Evolutionary conservation across 2,797 vertebrate genomes (phyloP), one percentile per base, ranked within the genome.

Genomic region (Micropoecilia bifurca): DNA sequence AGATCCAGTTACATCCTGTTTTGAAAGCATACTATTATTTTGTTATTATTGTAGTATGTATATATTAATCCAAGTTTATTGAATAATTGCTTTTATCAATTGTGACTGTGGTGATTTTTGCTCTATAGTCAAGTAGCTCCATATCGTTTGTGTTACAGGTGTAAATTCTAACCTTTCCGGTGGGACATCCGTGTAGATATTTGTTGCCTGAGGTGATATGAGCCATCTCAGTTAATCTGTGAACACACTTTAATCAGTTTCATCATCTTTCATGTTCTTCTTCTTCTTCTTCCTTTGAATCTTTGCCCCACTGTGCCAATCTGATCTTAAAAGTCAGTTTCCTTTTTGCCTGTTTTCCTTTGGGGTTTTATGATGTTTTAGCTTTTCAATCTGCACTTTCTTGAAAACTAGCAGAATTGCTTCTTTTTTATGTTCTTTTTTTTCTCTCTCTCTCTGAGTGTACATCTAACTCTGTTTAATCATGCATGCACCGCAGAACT

Each of bases 391-490:
- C 57, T 80, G 47, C 68, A 33, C 79, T 68, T 79, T 80, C 33
- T 76, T 76, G 48, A 18, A 66, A 28, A 76, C 80, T 77, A 85
- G 75, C 83, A 90, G 86, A 71, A 78, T 83, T 76, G 83, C 78
- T 46, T 79, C 36, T 66, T 78, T 86, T 66, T 80, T 55, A 78
- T 80, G 75, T 57, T 74, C 20, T 43, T 88, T 90, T 74, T 71
- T 46, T 71, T 33, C 33, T 33, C 33, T 33, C 79, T 79, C 77
- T 80, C 30, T 53, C 48, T 1, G 80, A 77, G 79, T 78, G 80
- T 77, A 71, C 71, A 71, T 75, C 79, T 88, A 82, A 75, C 90
- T 89, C 89, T 86, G 74, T 90, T 86, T 80, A 73, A 80, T 78
- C 75, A 79, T 77, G 73, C 79, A 63, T 63, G 68, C 88, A 84